Percentiles rank a stretch among this genome's conserved stretches.
Evolutionary conservation across 2,113 vertebrate species (phyloP).

Genomic region (Pteruthius melanotis): DNA sequence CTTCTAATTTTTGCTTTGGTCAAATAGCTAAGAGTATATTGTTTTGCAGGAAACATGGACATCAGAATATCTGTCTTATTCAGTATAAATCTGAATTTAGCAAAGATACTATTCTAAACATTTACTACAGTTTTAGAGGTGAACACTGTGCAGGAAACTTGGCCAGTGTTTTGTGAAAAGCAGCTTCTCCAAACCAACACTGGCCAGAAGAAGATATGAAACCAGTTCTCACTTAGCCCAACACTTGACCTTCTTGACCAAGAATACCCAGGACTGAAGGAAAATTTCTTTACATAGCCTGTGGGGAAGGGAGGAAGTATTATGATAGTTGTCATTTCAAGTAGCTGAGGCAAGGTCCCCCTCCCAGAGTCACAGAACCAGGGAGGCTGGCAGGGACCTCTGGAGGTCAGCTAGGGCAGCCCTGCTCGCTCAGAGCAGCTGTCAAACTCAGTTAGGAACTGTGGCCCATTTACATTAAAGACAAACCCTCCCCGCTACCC

Average conservation of each 20-base stretch:
- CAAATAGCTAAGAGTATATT: background rate
- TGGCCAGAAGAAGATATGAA: background rate
- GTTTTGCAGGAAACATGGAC: background rate
- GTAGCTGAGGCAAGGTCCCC: background rate
- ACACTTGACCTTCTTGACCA: background rate
- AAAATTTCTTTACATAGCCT: background rate
- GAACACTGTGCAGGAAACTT: background rate
- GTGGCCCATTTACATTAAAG: fast-evolving
- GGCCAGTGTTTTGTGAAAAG: background rate
- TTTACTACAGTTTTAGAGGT: background rate
- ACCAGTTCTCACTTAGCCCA: background rate
- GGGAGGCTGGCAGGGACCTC: background rate
- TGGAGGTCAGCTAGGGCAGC: background rate
- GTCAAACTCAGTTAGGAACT: background rate
- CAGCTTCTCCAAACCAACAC: background rate
- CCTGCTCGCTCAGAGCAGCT: background rate
- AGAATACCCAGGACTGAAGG: background rate
- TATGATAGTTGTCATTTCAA: background rate
- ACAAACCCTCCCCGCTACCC: background rate
- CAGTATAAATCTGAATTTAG: background rate
- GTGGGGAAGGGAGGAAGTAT: background rate
- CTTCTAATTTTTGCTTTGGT: background rate
- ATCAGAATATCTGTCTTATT: background rate
- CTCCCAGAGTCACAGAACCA: background rate
- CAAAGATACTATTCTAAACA: background rate